A percentile compares a stretch with the other conserved stretches of the same genome.
phyloP scores from a whole-genome alignment of 1,140 invertebrate species.

The Drosophila pectinifera region DNA sequence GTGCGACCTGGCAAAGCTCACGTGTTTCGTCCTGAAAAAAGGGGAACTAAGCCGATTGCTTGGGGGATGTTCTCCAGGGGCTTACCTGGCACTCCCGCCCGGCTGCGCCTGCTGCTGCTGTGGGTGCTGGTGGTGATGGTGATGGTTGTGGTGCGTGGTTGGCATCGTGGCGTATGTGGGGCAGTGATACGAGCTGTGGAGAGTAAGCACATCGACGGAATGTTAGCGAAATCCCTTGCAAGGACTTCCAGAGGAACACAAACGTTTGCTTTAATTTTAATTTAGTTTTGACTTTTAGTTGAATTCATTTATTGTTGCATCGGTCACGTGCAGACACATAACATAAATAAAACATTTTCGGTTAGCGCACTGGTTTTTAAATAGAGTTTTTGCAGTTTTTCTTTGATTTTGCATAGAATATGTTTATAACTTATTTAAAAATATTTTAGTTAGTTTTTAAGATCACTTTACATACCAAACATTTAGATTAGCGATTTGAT shows the following conservation, averaged over 20 bases:
- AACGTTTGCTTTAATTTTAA: conserved; percentile 16
- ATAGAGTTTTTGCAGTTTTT: conserved; percentile 17
- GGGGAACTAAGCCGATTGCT: not conserved
- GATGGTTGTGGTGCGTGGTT: conserved; percentile 64
- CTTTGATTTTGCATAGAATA: conserved; percentile 18
- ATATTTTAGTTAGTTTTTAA: conserved; percentile 41
- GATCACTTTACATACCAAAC: conserved; percentile 82
- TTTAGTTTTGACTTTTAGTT: conserved; percentile 20
- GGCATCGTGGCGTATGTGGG: conserved; percentile 77
- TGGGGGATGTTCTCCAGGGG: not conserved
- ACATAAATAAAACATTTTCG: conserved; percentile 56
- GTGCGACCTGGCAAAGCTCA: conserved; percentile 94
- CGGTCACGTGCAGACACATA: conserved; percentile 78
- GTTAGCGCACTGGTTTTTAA: conserved; percentile 58
- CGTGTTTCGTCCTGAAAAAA: conserved; percentile 91
- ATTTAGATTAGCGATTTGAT: conserved; percentile 83
- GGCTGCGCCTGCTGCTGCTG: conserved; percentile 62
- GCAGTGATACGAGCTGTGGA: conserved; percentile 81
- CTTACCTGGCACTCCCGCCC: conserved; percentile 66
- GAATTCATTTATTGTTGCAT: conserved; percentile 35
- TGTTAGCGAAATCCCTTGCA: conserved; percentile 23
- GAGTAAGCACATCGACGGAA: conserved; percentile 29
- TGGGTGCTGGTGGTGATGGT: conserved; percentile 57
- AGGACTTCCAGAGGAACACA: conserved; percentile 9
- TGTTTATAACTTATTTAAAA: conserved; percentile 38